Conservation (phyloP, 2,113 vertebrate genomes). For the Empidonax alnorum region DNA sequence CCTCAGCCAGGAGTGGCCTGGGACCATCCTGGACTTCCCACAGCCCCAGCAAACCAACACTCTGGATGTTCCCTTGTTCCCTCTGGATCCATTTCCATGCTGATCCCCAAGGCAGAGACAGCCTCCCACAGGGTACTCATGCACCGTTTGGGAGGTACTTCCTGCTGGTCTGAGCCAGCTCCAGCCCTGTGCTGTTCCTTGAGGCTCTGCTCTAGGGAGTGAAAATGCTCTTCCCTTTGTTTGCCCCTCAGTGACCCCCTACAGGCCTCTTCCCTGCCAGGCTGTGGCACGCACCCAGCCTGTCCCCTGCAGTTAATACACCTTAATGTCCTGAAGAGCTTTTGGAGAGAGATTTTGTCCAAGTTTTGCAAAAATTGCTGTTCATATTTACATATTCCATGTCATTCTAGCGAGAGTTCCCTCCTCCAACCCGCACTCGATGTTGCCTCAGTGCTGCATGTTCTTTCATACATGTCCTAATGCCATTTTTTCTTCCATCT, state of each 20-base stretch:
- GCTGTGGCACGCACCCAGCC: neutral
- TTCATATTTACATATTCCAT: neutral
- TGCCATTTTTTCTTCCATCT: neutral
- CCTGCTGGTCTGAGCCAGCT: neutral
- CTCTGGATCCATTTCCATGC: neutral
- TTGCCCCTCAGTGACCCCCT: neutral
- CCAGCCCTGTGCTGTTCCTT: neutral
- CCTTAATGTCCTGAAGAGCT: neutral
- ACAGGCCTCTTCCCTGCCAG: neutral
- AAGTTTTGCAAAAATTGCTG: rapidly evolving
- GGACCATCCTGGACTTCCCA: neutral
- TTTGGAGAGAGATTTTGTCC: neutral
- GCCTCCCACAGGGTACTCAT: neutral
- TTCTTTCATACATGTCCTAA: neutral
- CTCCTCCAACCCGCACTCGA: rapidly evolving
- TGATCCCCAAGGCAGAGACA: neutral
- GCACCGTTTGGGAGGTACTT: neutral
- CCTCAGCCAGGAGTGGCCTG: neutral
- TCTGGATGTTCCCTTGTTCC: neutral
- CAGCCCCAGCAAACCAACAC: neutral
- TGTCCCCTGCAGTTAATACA: neutral
- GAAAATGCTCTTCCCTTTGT: neutral
- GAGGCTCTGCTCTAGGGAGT: neutral
- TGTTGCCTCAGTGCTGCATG: neutral
- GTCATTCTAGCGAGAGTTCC: neutral